Evolutionary conservation across 2,113 vertebrate genomes (phyloP).

Genomic region (Eulacestoma nigropectus): DNA sequence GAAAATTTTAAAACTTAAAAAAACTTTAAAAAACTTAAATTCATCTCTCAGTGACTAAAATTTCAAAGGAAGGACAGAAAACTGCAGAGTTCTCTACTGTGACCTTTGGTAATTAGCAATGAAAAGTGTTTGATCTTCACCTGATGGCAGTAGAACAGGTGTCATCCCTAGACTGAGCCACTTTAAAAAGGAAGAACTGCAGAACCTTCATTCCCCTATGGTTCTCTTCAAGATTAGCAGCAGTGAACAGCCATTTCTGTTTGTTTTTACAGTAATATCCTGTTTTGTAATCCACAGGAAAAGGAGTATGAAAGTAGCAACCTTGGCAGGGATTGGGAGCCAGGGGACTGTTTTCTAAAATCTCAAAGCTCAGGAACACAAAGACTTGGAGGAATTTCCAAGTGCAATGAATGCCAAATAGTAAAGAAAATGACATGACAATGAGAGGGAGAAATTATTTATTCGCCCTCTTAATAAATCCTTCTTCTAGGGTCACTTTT

Average conservation of each 20-base stretch:
- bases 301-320: constrained; percentile 57
- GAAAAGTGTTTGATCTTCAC: constrained; percentile 31
- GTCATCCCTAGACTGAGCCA: neutral
- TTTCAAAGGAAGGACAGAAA: neutral
- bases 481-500: neutral
- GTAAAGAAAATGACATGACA: constrained; percentile 42
- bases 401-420: neutral
- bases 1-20: neutral
- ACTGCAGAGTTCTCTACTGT: neutral
- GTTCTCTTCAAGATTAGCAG: constrained; percentile 17
- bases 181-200: neutral
- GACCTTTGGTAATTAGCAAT: neutral
- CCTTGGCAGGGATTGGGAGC: constrained; percentile 9
- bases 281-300: constrained; percentile 65
- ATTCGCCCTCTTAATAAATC: neutral
- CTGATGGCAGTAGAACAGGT: neutral
- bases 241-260: constrained; percentile 27
- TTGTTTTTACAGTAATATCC: constrained; percentile 64
- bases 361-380: constrained; percentile 30
- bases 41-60: neutral
- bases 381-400: constrained; percentile 44
- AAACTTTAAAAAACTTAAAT: neutral
- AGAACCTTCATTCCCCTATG: neutral
- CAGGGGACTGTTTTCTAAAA: constrained; percentile 26
- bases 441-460: constrained; percentile 2